Base-by-base conservation (phyloP, 2,113 vertebrate species). In the Zapus hudsonius region DNA sequence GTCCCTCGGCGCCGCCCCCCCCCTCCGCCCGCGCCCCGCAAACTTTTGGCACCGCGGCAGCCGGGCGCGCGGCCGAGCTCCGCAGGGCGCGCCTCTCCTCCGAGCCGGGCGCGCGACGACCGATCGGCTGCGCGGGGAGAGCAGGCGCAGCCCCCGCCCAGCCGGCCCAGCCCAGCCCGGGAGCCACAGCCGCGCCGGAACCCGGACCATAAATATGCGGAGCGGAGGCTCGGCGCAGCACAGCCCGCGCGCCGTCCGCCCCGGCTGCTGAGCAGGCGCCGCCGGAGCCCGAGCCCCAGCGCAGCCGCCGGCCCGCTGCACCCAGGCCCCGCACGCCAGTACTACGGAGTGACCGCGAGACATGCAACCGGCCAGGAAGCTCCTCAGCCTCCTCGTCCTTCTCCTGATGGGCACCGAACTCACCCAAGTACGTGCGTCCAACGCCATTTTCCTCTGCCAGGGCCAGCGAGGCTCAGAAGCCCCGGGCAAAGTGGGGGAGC, bases 371-470 rank as follows among this genome's bases (percentile, higher is more conserved):
- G 98, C 98, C 98, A 99, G 98, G 98, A 99, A 99, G 99, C 98
- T 99, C 96, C 97, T 99, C 96, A 98, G 98, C 98, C 99, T 99
- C 96, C 97, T 98, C 97, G 96, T 99, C 96, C 99, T 99, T 98
- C 97, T 99, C 98, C 98, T 99, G 98, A 99, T 99, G 99, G 99
- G 99, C 98, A 99, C 99, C 97, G 99, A 99, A 99, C 99, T 99
- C 98, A 99, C 99, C 94, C 99, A 99, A 99, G 99, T 99, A 99
- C 98, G 99, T 98, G 82, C 80, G 31, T 47, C 95, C 97, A 98
- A 97, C 98, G 97, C 98, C 98, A 98, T 98, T 98, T 98, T 98
- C 97, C 92, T 93, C 76, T 2, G 89, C 79, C 63, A 27, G 76
- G 95, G 80, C 87, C 33, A 22, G 47, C 59, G 73, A 13, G 27